Percentiles rank a stretch among this genome's conserved stretches.
Conservation (phyloP, 1,140 invertebrate species). For the Cardiocondyla obscurior region DNA sequence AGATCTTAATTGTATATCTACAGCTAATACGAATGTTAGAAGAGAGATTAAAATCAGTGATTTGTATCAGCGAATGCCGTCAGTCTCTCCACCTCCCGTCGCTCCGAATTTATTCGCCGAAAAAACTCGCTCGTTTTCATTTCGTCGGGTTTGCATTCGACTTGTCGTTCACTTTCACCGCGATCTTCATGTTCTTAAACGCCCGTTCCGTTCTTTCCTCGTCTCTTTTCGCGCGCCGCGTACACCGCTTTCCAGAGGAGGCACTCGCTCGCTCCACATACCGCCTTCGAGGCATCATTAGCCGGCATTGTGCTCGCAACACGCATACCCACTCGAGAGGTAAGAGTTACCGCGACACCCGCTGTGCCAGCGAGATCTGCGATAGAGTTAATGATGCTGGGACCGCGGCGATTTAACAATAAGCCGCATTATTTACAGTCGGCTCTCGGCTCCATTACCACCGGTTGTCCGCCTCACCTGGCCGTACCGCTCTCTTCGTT, state of each 20-base stretch:
- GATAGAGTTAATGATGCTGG: slow-evolving; percentile 81
- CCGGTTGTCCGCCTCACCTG: slow-evolving; percentile 72
- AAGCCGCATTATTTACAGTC: slow-evolving; percentile 80
- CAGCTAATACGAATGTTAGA: not conserved
- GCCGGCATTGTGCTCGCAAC: slow-evolving; percentile 76
- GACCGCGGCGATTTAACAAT: slow-evolving; percentile 78
- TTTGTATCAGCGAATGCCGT: not conserved
- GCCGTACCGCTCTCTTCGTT: slow-evolving; percentile 43
- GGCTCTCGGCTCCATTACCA: slow-evolving; percentile 71
- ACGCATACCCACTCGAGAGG: slow-evolving; percentile 72
- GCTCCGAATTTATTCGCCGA: not conserved
- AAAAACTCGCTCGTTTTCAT: not conserved
- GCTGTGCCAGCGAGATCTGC: slow-evolving; percentile 77
- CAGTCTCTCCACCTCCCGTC: not conserved
- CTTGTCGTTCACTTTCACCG: slow-evolving; percentile 40
- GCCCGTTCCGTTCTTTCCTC: not conserved
- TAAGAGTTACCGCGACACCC: slow-evolving; percentile 79
- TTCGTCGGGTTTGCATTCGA: slow-evolving; percentile 23
- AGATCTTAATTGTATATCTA: not conserved
- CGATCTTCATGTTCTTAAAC: slow-evolving; percentile 24
- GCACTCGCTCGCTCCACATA: slow-evolving; percentile 61
- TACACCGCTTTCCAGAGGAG: slow-evolving; percentile 28
- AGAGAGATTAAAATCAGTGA: not conserved
- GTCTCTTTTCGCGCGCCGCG: slow-evolving; percentile 52
- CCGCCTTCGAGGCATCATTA: slow-evolving; percentile 78